Percentiles rank a stretch among this genome's conserved stretches.
Conservation (phyloP, 2,797 vertebrate species). For the Poeciliopsis infans region DNA sequence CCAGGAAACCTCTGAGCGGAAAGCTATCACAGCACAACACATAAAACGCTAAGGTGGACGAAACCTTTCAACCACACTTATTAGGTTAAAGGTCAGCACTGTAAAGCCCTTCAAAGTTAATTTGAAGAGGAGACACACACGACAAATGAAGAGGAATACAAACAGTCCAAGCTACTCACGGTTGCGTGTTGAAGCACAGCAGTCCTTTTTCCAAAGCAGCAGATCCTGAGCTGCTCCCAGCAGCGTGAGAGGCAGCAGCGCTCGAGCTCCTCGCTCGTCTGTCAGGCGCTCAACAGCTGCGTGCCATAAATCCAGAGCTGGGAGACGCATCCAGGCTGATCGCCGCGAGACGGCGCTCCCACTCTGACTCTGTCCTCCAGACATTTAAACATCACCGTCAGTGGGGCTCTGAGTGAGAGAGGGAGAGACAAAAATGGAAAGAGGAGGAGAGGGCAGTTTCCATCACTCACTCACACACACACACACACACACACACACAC, state of each 20-base stretch:
- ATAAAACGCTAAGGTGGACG: slow-evolving; percentile 2
- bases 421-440: neutral
- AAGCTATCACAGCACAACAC: slow-evolving; percentile 13
- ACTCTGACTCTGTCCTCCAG: slow-evolving; percentile 33
- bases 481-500: slow-evolving; percentile 1
- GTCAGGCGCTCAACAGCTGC: slow-evolving; percentile 86
- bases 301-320: slow-evolving; percentile 80
- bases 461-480: slow-evolving; percentile 8
- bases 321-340: slow-evolving; percentile 59
- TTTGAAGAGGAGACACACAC: slow-evolving; percentile 5
- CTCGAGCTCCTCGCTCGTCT: slow-evolving; percentile 72
- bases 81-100: slow-evolving; percentile 51
- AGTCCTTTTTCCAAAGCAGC: slow-evolving; percentile 48
- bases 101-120: slow-evolving; percentile 11
- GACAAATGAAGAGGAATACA: neutral
- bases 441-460: slow-evolving; percentile 19
- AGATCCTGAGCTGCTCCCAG: slow-evolving; percentile 59
- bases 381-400: slow-evolving; percentile 40
- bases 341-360: slow-evolving; percentile 70
- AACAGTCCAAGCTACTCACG: slow-evolving; percentile 69
- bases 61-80: slow-evolving; percentile 1
- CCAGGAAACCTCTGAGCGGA: slow-evolving; percentile 28
- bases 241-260: slow-evolving; percentile 59
- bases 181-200: slow-evolving; percentile 57
- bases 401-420: slow-evolving; percentile 4